Percentiles rank a stretch among this genome's conserved stretches.
Conservation (phyloP, 2,113 vertebrate species). For the Hemiprocne comata region DNA sequence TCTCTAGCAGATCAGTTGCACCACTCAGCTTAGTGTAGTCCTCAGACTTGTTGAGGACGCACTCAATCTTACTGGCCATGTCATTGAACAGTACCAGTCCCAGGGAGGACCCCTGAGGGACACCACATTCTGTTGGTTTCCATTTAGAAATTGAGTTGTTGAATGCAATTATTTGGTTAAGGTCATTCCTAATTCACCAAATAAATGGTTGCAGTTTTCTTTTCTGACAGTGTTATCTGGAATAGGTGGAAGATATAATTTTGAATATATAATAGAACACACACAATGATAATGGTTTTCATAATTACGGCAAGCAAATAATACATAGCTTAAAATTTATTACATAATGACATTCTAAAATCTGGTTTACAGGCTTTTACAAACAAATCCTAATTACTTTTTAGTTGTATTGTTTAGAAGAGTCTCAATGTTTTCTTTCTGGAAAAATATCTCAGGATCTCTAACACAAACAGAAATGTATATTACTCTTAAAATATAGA, state of each 20-base stretch:
- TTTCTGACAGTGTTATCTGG: neutral
- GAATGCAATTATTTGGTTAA: neutral
- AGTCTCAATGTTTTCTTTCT: neutral
- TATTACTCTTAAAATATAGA: neutral
- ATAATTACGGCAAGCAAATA: neutral
- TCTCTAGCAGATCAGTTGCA: neutral
- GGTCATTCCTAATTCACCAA: neutral
- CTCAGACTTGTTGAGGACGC: neutral
- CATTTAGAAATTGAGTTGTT: neutral
- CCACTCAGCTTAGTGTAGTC: neutral
- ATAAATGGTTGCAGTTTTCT: neutral
- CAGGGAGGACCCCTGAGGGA: neutral
- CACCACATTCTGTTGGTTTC: neutral
- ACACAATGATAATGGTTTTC: neutral
- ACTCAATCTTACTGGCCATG: neutral
- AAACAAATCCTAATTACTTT: neutral
- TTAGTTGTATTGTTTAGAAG: neutral
- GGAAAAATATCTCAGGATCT: neutral
- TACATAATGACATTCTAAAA: neutral
- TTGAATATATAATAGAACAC: neutral
- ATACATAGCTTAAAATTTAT: neutral
- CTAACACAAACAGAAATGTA: neutral
- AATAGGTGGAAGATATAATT: neutral
- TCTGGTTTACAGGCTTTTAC: neutral
- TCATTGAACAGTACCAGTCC: neutral